Evolutionary conservation across 2,797 vertebrate genomes (phyloP), one percentile per base, ranked within the genome.

Genomic region (Pangasius djambal): DNA sequence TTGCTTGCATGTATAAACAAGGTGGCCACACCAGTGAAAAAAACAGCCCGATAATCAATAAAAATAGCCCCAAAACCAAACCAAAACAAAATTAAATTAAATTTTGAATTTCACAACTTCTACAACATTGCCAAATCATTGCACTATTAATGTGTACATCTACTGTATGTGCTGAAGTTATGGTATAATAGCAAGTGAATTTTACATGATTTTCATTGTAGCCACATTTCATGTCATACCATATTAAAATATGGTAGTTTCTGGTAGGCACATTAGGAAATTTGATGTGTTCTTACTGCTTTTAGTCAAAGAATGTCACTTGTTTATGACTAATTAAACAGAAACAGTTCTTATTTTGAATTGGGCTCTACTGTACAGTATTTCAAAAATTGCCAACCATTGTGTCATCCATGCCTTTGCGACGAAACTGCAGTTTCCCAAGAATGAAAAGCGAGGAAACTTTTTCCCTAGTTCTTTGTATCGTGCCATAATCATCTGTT

Each of bases 401-500:
- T 67, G 59, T 88, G 22, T 59, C 74, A 61, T 85, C 69, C n/a
- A 6, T 6, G 83, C 2, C 74, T 83, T 89, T 40, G 50, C 1
- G 48, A 52, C 67, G 28, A 63, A 83, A n/a, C 37, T 63, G 28
- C 31, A 34, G 22, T 44, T 50, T 55, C 83, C 48, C 74, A 79
- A 6, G 34, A 89, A 74, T 20, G 20, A 67, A 63, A 88, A 15
- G 40, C 31, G 25, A 75, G 81, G 44, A 25, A 22, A 75, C 50
- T 74, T 81, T 65, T 85, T 84, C 86, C 81, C 59, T 37, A 72
- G 50, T 37, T 79, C 34, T n/a, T 81, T 40, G 85, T 86, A 78
- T 83, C 65, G 37, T 75, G 83, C 65, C 25, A 0, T 88, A 89
- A 87, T 78, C 63, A 89, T 86, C 69, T 59, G 72, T 77, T 90